Base-by-base conservation (phyloP, 2,113 vertebrate species). In the Penelope pileata region DNA sequence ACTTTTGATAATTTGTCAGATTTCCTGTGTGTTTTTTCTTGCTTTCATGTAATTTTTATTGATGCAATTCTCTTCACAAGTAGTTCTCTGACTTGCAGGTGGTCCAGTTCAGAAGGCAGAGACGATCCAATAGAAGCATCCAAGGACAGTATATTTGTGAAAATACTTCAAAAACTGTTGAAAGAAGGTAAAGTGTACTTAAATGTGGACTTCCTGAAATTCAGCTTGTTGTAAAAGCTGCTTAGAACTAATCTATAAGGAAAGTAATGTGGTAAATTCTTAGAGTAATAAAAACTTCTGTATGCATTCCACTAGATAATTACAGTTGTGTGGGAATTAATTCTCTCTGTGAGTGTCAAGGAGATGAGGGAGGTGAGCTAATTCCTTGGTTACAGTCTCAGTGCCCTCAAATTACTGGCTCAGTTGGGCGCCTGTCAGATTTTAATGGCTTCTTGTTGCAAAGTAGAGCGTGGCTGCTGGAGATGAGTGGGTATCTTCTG, bases 51-150 rank as follows among this genome's bases (percentile, higher is more conserved):
- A 10, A 51, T 85, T 89, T 90, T 85, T 11, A 42, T 58, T 27
- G 85, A 2, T 91, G 42, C 42, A 26, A 14, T 78, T 72, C 27
- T 89, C 63, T 30, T 29, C 15, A 34, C 5, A 56, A 78, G 40
- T 72, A 88, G 14, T 89, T 68, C 56, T 93, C 87, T 92, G 34
- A 54, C 70, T 98, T 98, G 59, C 84, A 99, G 99, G 40, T 99
- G 99, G 99, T 98, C 98, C 22, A 97, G 97, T 66, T 97, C 98
- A 8, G 99, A 99, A 73, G 98, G 98, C 19, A 99, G 95, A 78
- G 99, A 99, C 68, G 99, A 99, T 97, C 99, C 99, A 32, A 98
- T 99, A 84, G 99, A 99, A 96, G 98, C 98, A 22, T 98, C 99
- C 80, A 99, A 98, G 93, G 98, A 99, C 86, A 99, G 99, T 64